Percentiles rank a stretch among this genome's conserved stretches.
Conservation (phyloP, 1,140 invertebrate genomes). For the Drosophila sproati region DNA sequence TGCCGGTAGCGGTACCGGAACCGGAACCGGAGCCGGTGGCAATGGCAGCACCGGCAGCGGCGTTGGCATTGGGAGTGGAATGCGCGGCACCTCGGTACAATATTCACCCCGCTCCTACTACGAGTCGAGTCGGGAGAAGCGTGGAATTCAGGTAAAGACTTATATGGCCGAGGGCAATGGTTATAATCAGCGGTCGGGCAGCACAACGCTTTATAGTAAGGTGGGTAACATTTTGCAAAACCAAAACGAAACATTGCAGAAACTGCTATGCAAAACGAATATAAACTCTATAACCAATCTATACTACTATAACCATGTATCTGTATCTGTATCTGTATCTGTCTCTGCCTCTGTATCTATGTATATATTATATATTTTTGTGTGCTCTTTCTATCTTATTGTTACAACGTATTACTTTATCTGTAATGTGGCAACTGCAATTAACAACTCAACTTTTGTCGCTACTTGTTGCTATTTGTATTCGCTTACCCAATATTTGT, state of each 20-base stretch:
- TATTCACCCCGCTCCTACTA: constrained; percentile 85
- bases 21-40: constrained; percentile 52
- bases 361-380: constrained; percentile 4
- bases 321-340: constrained; percentile 22
- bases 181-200: constrained; percentile 88
- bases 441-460: constrained; percentile 9
- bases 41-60: constrained; percentile 45
- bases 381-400: neutral
- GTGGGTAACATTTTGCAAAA: constrained; percentile 86
- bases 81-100: constrained; percentile 84
- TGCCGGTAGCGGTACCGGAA: constrained; percentile 41
- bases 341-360: constrained; percentile 15
- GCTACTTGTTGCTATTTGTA: constrained; percentile 43
- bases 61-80: constrained; percentile 49
- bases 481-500: constrained; percentile 18
- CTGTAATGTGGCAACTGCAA: neutral
- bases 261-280: constrained; percentile 41
- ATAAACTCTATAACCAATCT: constrained; percentile 13
- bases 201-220: constrained; percentile 96
- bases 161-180: constrained; percentile 98
- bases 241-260: constrained; percentile 56
- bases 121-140: constrained; percentile 85
- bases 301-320: constrained; percentile 3
- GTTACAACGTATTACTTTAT: neutral
- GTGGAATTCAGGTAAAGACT: constrained; percentile 95